These are phyloP conservation scores for Drosophila glabriapex DNA, from an alignment of 2,888 invertebrate genomes.

Conservation along the genomic window DNA sequence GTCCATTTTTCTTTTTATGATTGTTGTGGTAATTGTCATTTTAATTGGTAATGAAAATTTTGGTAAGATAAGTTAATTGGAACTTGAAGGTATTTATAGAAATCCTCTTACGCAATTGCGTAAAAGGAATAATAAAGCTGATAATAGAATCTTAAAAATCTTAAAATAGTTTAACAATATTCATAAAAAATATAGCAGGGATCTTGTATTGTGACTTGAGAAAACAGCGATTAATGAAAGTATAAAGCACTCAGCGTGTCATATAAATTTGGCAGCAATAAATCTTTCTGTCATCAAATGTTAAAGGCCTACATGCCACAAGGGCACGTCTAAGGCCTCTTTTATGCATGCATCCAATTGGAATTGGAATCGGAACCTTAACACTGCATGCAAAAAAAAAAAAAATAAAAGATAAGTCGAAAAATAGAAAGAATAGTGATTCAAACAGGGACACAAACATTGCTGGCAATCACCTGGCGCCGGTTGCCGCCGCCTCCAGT, in stretches of 20 bases:
- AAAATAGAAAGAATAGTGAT: constrained; percentile 16
- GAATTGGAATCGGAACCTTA: constrained; percentile 44
- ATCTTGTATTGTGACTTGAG: neutral
- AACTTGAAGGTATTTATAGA: neutral
- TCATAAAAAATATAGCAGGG: neutral
- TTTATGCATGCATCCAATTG: constrained; percentile 51
- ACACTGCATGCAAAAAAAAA: constrained; percentile 48
- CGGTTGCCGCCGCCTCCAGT: constrained; percentile 41
- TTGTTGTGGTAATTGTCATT: neutral
- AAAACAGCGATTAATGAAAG: neutral
- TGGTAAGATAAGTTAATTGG: neutral
- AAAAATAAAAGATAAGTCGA: constrained; percentile 3
- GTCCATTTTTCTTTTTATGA: neutral
- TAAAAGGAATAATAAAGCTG: neutral
- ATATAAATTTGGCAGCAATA: constrained; percentile 5
- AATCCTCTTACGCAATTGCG: neutral
- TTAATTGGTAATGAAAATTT: neutral
- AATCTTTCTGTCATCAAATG: constrained; percentile 13
- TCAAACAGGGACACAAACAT: constrained; percentile 53
- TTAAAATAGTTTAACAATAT: neutral
- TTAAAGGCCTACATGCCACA: constrained; percentile 27
- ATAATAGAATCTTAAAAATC: neutral
- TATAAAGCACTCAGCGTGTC: neutral
- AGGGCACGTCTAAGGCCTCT: constrained; percentile 10
- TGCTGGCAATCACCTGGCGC: constrained; percentile 70